These are phyloP conservation scores for Lasioglossum zephyrum DNA, from an alignment of 2,888 invertebrate genomes.

Conservation along the genomic window DNA sequence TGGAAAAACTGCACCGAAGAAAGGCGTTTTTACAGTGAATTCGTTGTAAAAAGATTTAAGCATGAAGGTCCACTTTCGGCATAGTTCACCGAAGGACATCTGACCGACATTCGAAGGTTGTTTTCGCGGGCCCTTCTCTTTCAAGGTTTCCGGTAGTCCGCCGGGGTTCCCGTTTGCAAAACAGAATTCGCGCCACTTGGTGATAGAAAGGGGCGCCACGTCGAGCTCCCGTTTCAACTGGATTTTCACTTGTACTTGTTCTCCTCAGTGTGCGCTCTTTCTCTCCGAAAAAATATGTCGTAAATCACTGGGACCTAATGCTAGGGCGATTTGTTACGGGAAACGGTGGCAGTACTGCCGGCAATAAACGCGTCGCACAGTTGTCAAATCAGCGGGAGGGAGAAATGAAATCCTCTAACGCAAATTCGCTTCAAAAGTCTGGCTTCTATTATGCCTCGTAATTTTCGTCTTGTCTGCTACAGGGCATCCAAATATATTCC, in stretches of 20 bases:
- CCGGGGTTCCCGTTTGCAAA: conserved; percentile 45
- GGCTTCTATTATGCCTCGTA: not conserved
- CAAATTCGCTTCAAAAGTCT: conserved; percentile 1
- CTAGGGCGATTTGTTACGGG: conserved; percentile 59
- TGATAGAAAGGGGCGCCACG: conserved; percentile 51
- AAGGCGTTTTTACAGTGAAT: not conserved
- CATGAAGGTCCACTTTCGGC: not conserved
- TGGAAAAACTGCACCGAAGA: not conserved
- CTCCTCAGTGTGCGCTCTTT: not conserved
- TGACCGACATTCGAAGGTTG: conserved; percentile 54
- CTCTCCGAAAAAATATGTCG: conserved; percentile 21
- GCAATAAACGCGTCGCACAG: conserved; percentile 37
- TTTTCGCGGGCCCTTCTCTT: conserved; percentile 30
- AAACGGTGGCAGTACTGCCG: conserved; percentile 53
- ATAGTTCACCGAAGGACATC: conserved; percentile 26
- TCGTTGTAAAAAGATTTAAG: not conserved
- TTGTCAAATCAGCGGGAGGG: conserved; percentile 25
- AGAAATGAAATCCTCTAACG: conserved; percentile 9
- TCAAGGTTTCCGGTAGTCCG: conserved; percentile 42
- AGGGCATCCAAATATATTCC: not conserved
- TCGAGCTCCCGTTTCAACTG: conserved; percentile 65
- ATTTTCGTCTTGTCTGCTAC: not conserved
- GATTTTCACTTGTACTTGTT: conserved; percentile 33
- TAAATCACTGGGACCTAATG: conserved; percentile 53
- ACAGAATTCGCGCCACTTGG: conserved; percentile 51